These are phyloP conservation scores for Danio tinwini DNA, from an alignment of 2,797 vertebrate genomes.

Conservation along the genomic window DNA sequence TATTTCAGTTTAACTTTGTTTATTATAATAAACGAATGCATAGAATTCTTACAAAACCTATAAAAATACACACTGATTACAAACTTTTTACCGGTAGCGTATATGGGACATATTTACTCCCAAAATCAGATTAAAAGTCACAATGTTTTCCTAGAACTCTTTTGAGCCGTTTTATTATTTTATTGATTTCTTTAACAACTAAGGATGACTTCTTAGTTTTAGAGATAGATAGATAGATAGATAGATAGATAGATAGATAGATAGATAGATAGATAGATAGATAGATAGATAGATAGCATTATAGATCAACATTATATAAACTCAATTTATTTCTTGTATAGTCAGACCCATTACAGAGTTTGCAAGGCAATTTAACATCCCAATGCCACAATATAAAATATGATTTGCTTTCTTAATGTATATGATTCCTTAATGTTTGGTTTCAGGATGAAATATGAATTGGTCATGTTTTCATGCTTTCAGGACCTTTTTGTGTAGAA, in stretches of 20 bases:
- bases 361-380: neutral
- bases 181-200: no score
- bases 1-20: neutral
- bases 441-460: neutral
- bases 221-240: no score
- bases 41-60: neutral
- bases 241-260: no score
- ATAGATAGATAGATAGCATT: no score
- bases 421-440: neutral
- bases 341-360: neutral
- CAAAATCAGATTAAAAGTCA: neutral
- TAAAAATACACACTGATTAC: neutral
- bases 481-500: conserved; percentile 5
- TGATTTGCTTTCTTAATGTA: neutral
- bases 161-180: neutral
- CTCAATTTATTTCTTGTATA: neutral
- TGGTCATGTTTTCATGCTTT: neutral
- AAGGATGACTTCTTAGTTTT: no score
- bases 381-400: neutral
- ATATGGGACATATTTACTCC: neutral
- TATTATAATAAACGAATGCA: neutral
- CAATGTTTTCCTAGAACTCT: neutral
- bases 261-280: no score
- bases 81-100: neutral
- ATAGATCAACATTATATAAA: neutral